Conservation (phyloP, 2,113 vertebrate species). For the Corythornis vintsioides region DNA sequence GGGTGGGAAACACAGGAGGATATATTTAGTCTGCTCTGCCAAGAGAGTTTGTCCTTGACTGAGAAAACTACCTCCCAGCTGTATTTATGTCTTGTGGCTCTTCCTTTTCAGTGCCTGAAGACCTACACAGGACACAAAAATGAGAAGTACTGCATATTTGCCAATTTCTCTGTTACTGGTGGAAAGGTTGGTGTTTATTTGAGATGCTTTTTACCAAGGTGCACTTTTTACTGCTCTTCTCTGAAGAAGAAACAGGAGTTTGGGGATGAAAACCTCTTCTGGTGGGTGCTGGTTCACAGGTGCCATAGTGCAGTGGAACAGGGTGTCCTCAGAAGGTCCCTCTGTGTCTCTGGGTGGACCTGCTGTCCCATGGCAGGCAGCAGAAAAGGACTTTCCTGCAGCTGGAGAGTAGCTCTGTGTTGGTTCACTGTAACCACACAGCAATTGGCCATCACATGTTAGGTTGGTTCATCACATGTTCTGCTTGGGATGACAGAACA, state of each 20-base stretch:
- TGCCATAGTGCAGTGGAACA: neutral
- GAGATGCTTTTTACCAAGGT: neutral
- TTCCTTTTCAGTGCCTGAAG: conserved; percentile 91
- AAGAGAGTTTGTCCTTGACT: neutral
- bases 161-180: conserved; percentile 97
- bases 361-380: neutral
- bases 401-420: neutral
- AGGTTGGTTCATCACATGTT: neutral
- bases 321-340: neutral
- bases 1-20: neutral
- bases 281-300: neutral
- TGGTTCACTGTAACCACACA: fast-evolving
- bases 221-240: neutral
- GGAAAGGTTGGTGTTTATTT: conserved; percentile 85
- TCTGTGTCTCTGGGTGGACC: neutral
- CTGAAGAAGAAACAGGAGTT: neutral
- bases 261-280: neutral
- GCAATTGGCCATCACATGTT: fast-evolving
- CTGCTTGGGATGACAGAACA: neutral
- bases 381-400: neutral
- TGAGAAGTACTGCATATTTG: conserved; percentile 99
- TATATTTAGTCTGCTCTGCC: neutral
- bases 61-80: neutral
- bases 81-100: neutral
- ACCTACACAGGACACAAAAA: conserved; percentile 98